Base-by-base conservation (phyloP, 64 coral and sea anemone genomes). In the Cladopsammia gracilis region DNA sequence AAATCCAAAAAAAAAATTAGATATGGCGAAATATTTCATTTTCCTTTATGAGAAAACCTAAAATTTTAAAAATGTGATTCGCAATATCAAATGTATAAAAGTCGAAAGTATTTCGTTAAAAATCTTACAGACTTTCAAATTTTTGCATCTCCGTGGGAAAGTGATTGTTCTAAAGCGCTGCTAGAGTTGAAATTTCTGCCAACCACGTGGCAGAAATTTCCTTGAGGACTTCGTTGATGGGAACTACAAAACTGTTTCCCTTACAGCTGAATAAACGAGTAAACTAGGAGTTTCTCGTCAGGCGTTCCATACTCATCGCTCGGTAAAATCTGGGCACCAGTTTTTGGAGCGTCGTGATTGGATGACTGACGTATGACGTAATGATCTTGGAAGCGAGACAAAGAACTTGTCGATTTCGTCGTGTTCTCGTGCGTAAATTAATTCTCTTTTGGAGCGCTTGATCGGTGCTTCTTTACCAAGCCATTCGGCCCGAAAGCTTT, bases 351-450 rank as follows among this genome's bases (percentile, higher is more conserved):
- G 11, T 49, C 10, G 19, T 84, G 34, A 84, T 84, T 84, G 80
- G 80, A 50, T 68, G 10, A 9, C 22, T 22, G 6, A 3, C 4
- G 19, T 47, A 84, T 84, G 80, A 84, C 80, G 80, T 68, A 84
- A 26, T 62, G 22, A 84, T 19, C 62, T 68, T 68, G 62, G 80
- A 84, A 84, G 78, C 19, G 78, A 82, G 80, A 84, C 80, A 84
- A 84, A 84, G 80, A 67, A 84, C 60, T 84, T 68, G 60, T 51
- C 44, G 44, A 80, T 82, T 62, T 46, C 78, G 61, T n/a, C 44
- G 60, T 66, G 44, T 45, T 84, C 61, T 20, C 80, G 61, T 34
- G 62, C 61, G 80, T 49, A 34, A 67, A 67, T 16, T 45, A 48
- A 1, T 69, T 18, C 25, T 84, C 34, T 66, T 24, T 48, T 14